These are phyloP conservation scores for Hemicentrotus pulcherrimus DNA, from an alignment of 35 echinoderm and acorn worm genomes.

Conservation along the genomic window DNA sequence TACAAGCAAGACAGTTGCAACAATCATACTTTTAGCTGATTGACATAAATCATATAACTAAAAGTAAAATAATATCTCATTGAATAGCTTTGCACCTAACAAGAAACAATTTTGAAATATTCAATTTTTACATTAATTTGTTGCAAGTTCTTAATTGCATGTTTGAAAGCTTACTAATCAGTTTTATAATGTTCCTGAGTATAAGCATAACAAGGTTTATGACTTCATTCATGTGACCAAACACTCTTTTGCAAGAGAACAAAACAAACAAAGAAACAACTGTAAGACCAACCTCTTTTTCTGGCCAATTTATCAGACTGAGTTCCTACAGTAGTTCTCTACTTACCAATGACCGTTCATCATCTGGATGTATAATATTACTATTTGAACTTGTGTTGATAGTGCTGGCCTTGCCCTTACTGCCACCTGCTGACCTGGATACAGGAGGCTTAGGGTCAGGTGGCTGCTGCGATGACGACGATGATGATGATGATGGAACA, in stretches of 20 bases:
- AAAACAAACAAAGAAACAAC: neutral
- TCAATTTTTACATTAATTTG: too few relatives aligned
- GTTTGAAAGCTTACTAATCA: neutral
- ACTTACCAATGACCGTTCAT: slow-evolving; percentile 96
- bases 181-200: neutral
- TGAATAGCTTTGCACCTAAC: too few relatives aligned
- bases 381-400: slow-evolving; percentile 81
- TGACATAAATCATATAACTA: neutral
- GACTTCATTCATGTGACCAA: neutral
- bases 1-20: neutral
- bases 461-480: neutral
- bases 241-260: neutral
- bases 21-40: neutral
- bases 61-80: too few relatives aligned
- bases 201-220: neutral
- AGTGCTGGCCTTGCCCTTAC: slow-evolving; percentile 57
- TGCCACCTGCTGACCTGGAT: slow-evolving; percentile 15
- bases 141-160: neutral
- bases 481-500: neutral
- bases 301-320: neutral
- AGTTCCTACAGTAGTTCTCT: neutral
- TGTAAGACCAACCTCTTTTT: neutral
- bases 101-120: too few relatives aligned
- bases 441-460: slow-evolving; percentile 5
- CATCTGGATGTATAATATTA: slow-evolving; percentile 98